Evolutionary conservation across 2,113 vertebrate species (phyloP).

Genomic region (Pholis gunnellus): DNA sequence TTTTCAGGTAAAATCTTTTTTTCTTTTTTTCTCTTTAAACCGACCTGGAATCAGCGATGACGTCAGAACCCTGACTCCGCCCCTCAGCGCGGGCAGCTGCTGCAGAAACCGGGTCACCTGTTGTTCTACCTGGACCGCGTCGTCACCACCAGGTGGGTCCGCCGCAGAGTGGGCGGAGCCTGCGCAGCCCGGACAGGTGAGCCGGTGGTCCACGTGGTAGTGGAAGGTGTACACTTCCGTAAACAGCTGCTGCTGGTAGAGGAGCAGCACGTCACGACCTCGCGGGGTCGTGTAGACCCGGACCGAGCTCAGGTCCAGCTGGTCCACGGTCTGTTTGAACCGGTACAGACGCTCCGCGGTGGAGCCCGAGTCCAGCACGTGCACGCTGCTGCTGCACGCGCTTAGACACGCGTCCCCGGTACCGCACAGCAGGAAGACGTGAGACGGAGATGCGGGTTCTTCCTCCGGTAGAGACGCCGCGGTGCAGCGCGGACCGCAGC

Average conservation of each 20-base stretch:
- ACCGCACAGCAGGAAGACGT: constrained; percentile 56
- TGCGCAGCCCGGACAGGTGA: constrained; percentile 43
- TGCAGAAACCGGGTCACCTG: constrained; percentile 77
- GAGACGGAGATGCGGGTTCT: not conserved
- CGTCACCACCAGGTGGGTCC: constrained; percentile 23
- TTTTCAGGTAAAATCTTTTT: too few relatives aligned
- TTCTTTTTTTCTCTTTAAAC: not conserved
- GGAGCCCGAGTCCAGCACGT: constrained; percentile 72
- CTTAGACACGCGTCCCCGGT: not conserved
- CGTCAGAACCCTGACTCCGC: constrained; percentile 84
- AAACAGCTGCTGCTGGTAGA: constrained; percentile 87
- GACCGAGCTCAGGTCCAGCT: constrained; percentile 79
- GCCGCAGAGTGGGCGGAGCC: constrained; percentile 13
- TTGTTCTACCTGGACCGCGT: not conserved
- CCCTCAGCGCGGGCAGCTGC: constrained; percentile 85
- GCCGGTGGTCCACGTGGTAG: constrained; percentile 60
- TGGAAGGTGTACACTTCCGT: constrained; percentile 88
- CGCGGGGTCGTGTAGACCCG: constrained; percentile 80
- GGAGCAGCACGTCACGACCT: constrained; percentile 80
- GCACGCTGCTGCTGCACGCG: not conserved
- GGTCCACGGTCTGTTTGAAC: constrained; percentile 89
- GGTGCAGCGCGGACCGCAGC: not conserved
- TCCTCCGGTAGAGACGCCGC: not conserved
- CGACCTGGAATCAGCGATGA: constrained; percentile 92
- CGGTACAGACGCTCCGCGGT: constrained; percentile 83